phyloP scores from a whole-genome alignment of 2,797 vertebrate species.

The Gymnothorax javanicus region DNA sequence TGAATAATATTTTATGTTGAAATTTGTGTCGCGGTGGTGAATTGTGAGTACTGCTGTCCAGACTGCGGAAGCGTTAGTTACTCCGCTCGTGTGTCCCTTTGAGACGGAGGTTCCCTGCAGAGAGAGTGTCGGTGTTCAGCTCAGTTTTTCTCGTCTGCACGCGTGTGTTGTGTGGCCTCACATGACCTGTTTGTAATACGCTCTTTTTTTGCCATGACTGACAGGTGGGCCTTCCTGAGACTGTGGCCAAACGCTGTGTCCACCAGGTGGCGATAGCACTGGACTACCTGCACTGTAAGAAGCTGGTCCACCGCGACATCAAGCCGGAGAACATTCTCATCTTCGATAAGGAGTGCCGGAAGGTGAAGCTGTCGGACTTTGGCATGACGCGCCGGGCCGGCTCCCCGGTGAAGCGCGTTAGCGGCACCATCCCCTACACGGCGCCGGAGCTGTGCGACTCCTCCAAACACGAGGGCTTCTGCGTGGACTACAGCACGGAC shows the following conservation, averaged over 20 bases:
- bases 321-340: conserved; percentile 86
- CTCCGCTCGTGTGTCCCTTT: neutral
- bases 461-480: conserved; percentile 78
- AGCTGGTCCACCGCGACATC: conserved; percentile 83
- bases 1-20: neutral
- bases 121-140: neutral
- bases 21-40: neutral
- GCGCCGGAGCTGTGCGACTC: conserved; percentile 81
- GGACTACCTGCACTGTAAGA: conserved; percentile 82
- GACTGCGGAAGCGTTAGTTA: neutral
- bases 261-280: conserved; percentile 82
- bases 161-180: neutral
- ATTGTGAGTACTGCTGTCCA: neutral
- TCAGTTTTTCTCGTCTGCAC: neutral
- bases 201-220: conserved; percentile 4
- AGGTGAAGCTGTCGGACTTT: conserved; percentile 83
- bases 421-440: conserved; percentile 84
- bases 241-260: conserved; percentile 80
- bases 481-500: conserved; percentile 82
- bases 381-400: conserved; percentile 83
- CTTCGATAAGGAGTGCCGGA: conserved; percentile 82
- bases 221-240: conserved; percentile 80
- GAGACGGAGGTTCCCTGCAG: neutral
- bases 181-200: neutral
- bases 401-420: conserved; percentile 81